These are phyloP conservation scores for Psettodes erumei DNA, from an alignment of 2,113 vertebrate genomes.

Conservation along the genomic window DNA sequence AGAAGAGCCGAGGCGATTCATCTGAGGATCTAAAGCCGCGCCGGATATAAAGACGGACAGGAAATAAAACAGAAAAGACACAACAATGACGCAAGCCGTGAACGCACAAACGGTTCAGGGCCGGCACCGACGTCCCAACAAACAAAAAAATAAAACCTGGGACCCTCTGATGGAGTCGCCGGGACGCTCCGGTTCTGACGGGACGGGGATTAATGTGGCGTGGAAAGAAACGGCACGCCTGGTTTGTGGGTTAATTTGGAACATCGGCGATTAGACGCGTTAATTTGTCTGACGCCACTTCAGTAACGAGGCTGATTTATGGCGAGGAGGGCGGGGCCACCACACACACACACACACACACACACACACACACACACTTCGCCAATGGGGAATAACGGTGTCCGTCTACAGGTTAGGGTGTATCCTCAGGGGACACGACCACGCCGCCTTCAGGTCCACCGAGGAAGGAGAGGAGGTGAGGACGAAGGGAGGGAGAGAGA, in stretches of 20 bases:
- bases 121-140: no score
- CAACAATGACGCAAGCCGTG: no score
- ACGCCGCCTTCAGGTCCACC: not conserved
- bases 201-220: conserved; percentile 18
- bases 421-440: not conserved
- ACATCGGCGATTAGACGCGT: conserved; percentile 51
- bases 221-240: conserved; percentile 10
- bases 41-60: no score
- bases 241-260: conserved; percentile 60
- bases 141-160: no score
- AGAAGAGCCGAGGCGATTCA: conserved; percentile 22
- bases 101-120: no score
- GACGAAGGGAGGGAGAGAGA: not conserved
- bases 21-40: not conserved
- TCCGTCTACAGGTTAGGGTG: not conserved
- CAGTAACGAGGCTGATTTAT: conserved; percentile 62
- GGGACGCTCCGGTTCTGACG: no score
- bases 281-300: conserved; percentile 60
- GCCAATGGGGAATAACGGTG: conserved; percentile 40
- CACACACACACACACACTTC: no score
- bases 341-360: no score
- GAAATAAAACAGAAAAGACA: no score
- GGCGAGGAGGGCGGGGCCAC: no score
- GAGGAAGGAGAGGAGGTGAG: not conserved
- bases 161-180: no score